These are phyloP conservation scores for Gobio occitaniae DNA, from an alignment of 2,797 vertebrate genomes.

Conservation along the genomic window DNA sequence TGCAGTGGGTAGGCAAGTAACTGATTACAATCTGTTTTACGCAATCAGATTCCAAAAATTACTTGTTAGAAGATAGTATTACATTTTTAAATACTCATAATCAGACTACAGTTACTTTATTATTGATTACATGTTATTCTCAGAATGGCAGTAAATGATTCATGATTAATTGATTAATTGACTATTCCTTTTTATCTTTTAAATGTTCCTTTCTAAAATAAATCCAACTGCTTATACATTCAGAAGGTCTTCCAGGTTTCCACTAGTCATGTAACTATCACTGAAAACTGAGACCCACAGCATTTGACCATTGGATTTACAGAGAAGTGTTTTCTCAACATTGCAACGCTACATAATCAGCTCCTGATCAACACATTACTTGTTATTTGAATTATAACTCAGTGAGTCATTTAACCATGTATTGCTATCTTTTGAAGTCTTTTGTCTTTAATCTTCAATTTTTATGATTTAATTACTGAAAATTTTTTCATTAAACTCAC, in stretches of 20 bases:
- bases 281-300: background rate
- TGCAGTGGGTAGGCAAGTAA: background rate
- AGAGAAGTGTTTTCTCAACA: background rate
- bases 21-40: background rate
- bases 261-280: background rate
- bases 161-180: background rate
- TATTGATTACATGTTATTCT: too few relatives aligned
- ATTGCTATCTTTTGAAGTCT: background rate
- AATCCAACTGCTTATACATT: background rate
- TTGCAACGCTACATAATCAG: background rate
- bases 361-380: background rate
- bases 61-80: background rate
- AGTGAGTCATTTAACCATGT: background rate
- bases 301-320: background rate
- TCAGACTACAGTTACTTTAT: too few relatives aligned
- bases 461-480: too few relatives aligned
- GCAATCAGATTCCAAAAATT: background rate
- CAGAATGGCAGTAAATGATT: background rate
- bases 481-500: too few relatives aligned
- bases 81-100: too few relatives aligned
- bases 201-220: background rate
- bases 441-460: background rate
- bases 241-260: background rate
- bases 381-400: background rate
- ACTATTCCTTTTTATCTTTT: background rate